Conservation (phyloP, 2,113 vertebrate genomes). For the Cyanistes caeruleus region DNA sequence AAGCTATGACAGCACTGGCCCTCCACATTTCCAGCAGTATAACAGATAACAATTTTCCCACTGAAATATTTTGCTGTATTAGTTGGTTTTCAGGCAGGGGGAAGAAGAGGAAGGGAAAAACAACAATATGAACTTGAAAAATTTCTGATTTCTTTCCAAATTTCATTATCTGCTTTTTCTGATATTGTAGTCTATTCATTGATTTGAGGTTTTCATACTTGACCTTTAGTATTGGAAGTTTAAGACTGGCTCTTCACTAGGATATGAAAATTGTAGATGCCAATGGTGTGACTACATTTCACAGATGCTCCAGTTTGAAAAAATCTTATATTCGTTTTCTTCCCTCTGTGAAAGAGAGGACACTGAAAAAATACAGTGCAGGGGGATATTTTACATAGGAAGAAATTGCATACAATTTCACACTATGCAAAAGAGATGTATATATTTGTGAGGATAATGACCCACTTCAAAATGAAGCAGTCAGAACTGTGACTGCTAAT, state of each 20-base stretch:
- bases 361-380: not conserved
- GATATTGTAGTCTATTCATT: accelerated
- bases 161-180: not conserved
- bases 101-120: not conserved
- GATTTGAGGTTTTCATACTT: not conserved
- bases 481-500: not conserved
- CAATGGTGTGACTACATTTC: not conserved
- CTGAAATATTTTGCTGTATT: not conserved
- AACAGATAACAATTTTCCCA: not conserved
- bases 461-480: not conserved
- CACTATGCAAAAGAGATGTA: not conserved
- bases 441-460: not conserved
- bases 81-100: not conserved
- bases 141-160: not conserved
- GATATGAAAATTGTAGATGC: not conserved
- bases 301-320: not conserved
- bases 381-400: not conserved
- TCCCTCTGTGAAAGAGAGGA: not conserved
- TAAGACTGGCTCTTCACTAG: not conserved
- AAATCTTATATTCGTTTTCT: not conserved
- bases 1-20: not conserved
- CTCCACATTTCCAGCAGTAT: not conserved
- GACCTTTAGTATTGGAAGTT: not conserved
- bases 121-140: not conserved
- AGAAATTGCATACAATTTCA: not conserved